These are phyloP conservation scores for Chinchilla lanigera DNA, from an alignment of 2,113 vertebrate genomes.

Conservation along the genomic window DNA sequence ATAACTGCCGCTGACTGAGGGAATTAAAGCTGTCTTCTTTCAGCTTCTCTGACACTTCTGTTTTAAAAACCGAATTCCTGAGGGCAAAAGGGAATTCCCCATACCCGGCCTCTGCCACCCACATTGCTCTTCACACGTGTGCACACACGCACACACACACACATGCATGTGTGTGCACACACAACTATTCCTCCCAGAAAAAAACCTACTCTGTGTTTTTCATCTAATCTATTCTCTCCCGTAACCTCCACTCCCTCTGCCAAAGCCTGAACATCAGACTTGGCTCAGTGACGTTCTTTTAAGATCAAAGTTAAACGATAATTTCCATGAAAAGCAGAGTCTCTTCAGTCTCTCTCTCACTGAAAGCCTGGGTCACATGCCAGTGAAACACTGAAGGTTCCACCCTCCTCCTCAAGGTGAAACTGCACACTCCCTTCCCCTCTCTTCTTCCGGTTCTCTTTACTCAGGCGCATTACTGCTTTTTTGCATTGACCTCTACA, in stretches of 20 bases:
- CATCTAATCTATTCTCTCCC: constrained; percentile 28
- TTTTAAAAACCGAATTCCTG: constrained; percentile 69
- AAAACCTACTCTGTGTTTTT: constrained; percentile 11
- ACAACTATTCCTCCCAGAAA: background rate
- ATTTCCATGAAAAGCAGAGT: constrained; percentile 77
- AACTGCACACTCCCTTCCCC: background rate
- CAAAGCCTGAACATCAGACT: constrained; percentile 62
- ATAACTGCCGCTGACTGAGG: constrained; percentile 44
- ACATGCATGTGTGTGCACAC: background rate
- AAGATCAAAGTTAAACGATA: constrained; percentile 77
- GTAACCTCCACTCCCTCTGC: background rate
- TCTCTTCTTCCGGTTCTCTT: background rate
- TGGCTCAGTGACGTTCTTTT: constrained; percentile 68
- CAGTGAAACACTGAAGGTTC: constrained; percentile 37
- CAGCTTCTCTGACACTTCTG: constrained; percentile 54
- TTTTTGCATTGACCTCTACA: background rate
- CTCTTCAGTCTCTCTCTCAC: constrained; percentile 48
- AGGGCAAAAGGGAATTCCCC: constrained; percentile 48
- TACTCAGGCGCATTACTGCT: background rate
- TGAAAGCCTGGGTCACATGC: constrained; percentile 46
- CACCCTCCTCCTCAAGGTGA: background rate
- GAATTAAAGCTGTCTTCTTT: constrained; percentile 70
- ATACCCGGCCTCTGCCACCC: background rate
- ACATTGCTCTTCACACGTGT: background rate
- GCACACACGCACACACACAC: background rate